Evolutionary conservation across 2,797 vertebrate genomes (phyloP), one percentile per base, ranked within the genome.

Genomic region (Darevskia nairensis): DNA sequence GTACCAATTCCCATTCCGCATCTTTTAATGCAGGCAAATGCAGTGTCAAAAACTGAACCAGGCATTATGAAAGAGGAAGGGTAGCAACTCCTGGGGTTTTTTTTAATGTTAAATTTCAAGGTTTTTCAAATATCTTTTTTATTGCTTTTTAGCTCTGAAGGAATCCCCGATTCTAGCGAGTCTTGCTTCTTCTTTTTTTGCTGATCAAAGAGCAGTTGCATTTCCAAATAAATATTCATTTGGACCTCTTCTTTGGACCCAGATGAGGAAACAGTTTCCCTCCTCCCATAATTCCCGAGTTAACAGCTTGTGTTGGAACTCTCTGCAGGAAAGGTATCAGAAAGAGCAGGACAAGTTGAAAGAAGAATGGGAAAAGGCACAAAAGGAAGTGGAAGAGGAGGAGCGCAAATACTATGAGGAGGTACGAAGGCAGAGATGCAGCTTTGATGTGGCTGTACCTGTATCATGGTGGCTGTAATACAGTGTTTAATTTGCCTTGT

Each of bases 321-420:
- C 50, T n/a, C 0, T 88, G 85, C 96, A 99, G 99, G 98, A 99
- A 93, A 98, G 97, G 94, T 99, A 99, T 95, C 97, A 95, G 92
- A 97, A 97, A 64, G 98, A 99, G 94, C 99, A 99, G 96, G 97
- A 98, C 96, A 99, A 98, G 95, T 97, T 99, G 93, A 99, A 98
- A 95, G 97, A 98, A 92, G 99, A 99, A 93, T 99, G 99, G 99
- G 98, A 99, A 95, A 98, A 96, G 75, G 98, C 99, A 3, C 99
- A 99, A 94, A 98, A 97, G 94, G 99, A 99, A 94, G 98, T 99
- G 91, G 98, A 98, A 83, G 98, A 99, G 91, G 99, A 99, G 92
- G 99, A 98, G 75, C 98, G 97, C 92, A 98, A 97, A 96, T 99
- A 98, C 94, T 98, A 99, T 0, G 98, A 99, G 94, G 98, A 99